Evolutionary conservation across 2,113 vertebrate genomes (phyloP), one percentile per base, ranked within the genome.

Genomic region (Sardina pilchardus): DNA sequence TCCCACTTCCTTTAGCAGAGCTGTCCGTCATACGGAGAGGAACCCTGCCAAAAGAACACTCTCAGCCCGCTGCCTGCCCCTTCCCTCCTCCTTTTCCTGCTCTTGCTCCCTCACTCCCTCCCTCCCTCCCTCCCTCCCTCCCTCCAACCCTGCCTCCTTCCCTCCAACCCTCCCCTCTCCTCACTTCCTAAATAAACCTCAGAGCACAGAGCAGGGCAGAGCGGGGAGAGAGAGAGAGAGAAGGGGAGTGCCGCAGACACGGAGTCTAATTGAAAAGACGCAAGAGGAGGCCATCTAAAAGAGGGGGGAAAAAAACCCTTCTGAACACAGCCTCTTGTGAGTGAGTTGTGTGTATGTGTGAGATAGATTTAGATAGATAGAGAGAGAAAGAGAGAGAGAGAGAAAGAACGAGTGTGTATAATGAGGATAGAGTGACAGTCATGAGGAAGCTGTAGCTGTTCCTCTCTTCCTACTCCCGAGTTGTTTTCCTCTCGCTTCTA

Each of bases 151-250:
- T n/a, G n/a, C n/a, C n/a, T n/a, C n/a, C 91, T 92, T 92, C 91
- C 93, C 93, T 88, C 91, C 90, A n/a, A n/a, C n/a, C n/a, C n/a
- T n/a, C n/a, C n/a, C n/a, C 90, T 90, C 87, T 91, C 87, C 26
- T 14, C 91, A 93, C 92, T 94, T 95, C 94, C 94, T 93, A 94
- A 95, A 95, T 93, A 94, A 94, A 95, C 92, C 91, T 85, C 86
- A 90, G 89, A 91, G 85, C 50, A 89, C 86, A 9, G 89, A 92
- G 90, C 30, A 24, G 6, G 5, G 4, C 2, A 67, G 59, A 67
- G 6, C 3, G 59, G n/a, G 0, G n/a, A 67, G 24, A 34, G 26
- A 71, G 63, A 71, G 26, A 71, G 63, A 71, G 63, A 71, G 63
- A 92, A 91, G 92, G 91, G 90, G 89, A 91, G 90, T 88, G 92